phyloP scores from a whole-genome alignment of 2,888 invertebrate genomes.

The Apamea sordens region DNA sequence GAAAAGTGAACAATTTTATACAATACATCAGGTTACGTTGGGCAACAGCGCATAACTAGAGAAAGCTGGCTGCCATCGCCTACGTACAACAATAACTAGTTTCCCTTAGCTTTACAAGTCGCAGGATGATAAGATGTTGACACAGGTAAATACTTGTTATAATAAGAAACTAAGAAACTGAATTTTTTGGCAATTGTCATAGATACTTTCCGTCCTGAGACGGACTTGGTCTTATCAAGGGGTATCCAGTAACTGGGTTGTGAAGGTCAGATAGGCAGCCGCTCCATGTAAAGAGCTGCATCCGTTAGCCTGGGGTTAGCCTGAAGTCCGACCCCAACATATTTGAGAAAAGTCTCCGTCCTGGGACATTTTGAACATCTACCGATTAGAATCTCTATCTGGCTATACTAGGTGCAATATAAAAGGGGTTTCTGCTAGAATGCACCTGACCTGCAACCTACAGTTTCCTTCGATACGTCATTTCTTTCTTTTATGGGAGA shows the following conservation, averaged over 20 bases:
- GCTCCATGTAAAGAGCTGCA: background rate
- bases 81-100: constrained; percentile 64
- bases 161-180: constrained; percentile 26
- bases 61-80: constrained; percentile 61
- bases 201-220: background rate
- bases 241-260: background rate
- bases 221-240: background rate
- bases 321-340: background rate
- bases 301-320: background rate
- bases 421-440: background rate
- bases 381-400: background rate
- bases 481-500: background rate
- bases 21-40: constrained; percentile 55
- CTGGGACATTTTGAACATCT: background rate
- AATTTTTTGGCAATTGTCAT: constrained; percentile 19
- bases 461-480: background rate
- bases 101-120: constrained; percentile 53
- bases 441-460: background rate
- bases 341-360: background rate
- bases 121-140: constrained; percentile 56
- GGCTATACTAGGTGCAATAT: no score
- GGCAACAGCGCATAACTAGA: constrained; percentile 55
- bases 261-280: background rate
- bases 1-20: constrained; percentile 49
- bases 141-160: constrained; percentile 39